phyloP scores from a whole-genome alignment of 2,797 vertebrate genomes.

The Neopelma chrysocephalum region DNA sequence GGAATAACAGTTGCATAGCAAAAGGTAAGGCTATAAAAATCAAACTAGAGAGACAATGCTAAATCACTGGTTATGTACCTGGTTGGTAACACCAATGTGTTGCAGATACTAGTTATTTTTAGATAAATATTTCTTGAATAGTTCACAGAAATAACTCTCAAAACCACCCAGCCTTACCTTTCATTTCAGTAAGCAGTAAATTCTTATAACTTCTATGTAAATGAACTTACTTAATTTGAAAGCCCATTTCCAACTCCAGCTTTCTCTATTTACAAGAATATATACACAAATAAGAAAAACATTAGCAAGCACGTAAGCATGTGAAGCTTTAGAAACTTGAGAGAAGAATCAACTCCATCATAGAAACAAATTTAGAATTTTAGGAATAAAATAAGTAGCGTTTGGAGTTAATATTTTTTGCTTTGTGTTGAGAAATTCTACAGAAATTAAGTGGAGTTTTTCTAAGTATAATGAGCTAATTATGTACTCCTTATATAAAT shows the following conservation, averaged over 20 bases:
- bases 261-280: not conserved
- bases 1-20: constrained; percentile 87
- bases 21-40: constrained; percentile 84
- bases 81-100: not conserved
- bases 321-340: not conserved
- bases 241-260: not conserved
- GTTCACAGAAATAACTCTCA: not conserved
- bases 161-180: not conserved
- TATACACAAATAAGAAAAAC: not conserved
- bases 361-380: not conserved
- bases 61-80: not conserved
- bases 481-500: not conserved
- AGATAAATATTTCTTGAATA: not conserved
- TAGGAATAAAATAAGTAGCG: not conserved
- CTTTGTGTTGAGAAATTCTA: not conserved
- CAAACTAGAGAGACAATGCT: not conserved
- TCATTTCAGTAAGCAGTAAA: not conserved
- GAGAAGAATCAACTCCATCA: not conserved
- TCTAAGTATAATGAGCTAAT: not conserved
- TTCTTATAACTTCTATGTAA: not conserved
- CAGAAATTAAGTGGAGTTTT: not conserved
- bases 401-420: not conserved
- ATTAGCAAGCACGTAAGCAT: not conserved
- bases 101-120: not conserved
- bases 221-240: not conserved